Evolutionary conservation across 2,888 invertebrate genomes (phyloP), one percentile per base, ranked within the genome.

Genomic region (Tanytarsus gracilentus): DNA sequence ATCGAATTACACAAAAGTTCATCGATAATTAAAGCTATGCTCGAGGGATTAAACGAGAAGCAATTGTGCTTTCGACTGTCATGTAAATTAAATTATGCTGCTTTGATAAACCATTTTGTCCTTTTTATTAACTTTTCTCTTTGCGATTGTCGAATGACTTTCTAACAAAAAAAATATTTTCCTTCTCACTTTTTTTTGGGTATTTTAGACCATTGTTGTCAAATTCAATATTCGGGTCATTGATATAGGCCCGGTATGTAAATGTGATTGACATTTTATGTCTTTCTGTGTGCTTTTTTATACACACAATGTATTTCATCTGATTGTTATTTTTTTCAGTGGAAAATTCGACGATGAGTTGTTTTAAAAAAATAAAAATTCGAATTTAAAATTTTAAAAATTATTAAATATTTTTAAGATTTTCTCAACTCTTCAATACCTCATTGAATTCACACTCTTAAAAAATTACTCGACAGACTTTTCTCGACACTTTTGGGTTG

Each of bases 201-300:
- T 36, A 14, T 9, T 36, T 16, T n/a, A 8, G n/a, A 36, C n/a
- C 8, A 55, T 36, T 36, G 36, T 36, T 55, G 55, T 55, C 55
- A 55, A 55, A 55, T 40, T 36, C 33, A 53, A 36, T 53, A 26
- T 26, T 55, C 40, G 26, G 58, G 44, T 48, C 48, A 18, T 8
- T 48, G 48, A 58, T 58, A 29, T 25, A 21, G 58, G 58, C 40
- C 44, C n/a, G n/a, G 21, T 48, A 58, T 44, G 48, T 48, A 48
- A 48, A 58, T 58, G 29, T 58, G 48, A 40, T 58, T 58, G 58
- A 58, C 58, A 40, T 58, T 58, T 58, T 40, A 49, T 49, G 25
- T 49, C 14, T 49, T 49, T 23, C 27, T n/a, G 26, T 30, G 9
- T 30, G 30, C 9, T 9, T 9, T 30, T 6, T 30, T 30, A n/a